These are phyloP conservation scores for Phaonia tiefii DNA, from an alignment of 2,888 invertebrate genomes.

Conservation along the genomic window DNA sequence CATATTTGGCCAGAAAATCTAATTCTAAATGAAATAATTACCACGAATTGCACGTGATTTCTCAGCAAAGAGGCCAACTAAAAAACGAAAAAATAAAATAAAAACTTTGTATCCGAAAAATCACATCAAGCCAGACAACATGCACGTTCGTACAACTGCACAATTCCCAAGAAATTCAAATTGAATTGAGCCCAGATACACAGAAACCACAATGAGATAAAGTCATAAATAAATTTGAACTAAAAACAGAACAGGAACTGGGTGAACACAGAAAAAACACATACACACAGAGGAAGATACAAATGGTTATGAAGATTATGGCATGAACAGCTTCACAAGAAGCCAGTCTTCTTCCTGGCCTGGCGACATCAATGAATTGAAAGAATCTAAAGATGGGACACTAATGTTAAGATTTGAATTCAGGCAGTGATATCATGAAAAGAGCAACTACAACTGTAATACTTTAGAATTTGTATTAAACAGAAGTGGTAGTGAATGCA, in stretches of 20 bases:
- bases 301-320: constrained; percentile 45
- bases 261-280: no score
- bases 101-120: constrained; percentile 25
- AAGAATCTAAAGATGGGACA: constrained; percentile 16
- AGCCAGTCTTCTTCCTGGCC: constrained; percentile 53
- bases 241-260: constrained; percentile 53
- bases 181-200: constrained; percentile 6
- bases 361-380: constrained; percentile 37
- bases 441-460: no score
- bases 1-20: constrained; percentile 61
- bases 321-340: constrained; percentile 42
- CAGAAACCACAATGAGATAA: constrained; percentile 46
- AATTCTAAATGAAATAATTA: constrained; percentile 59
- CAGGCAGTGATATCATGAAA: constrained; percentile 45
- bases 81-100: constrained; percentile 30
- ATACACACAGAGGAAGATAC: constrained; percentile 22
- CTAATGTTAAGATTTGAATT: constrained; percentile 14
- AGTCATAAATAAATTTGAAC: constrained; percentile 63
- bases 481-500: constrained; percentile 32
- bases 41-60: constrained; percentile 65
- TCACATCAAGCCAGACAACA: constrained; percentile 11
- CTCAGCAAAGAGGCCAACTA: not conserved
- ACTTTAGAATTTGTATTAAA: no score
- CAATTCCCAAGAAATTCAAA: constrained; percentile 60
- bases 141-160: not conserved